Evolutionary conservation across 1,140 invertebrate species (phyloP).

Genomic region (Macrotrachela quadricornifera): DNA sequence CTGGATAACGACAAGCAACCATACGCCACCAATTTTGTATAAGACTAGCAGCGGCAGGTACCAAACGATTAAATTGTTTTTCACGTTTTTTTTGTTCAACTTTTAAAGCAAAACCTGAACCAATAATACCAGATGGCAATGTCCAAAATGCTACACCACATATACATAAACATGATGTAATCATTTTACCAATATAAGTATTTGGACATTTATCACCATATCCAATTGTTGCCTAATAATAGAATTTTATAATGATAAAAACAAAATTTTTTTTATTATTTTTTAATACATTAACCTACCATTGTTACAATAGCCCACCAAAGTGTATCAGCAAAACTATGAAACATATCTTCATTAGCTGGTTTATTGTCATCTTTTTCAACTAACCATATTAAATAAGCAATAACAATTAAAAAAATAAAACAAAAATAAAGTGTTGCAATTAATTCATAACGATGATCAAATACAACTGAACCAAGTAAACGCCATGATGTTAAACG

Average conservation of each 20-base stretch:
- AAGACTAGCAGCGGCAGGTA: constrained; percentile 5
- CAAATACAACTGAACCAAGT: neutral
- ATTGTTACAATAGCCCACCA: constrained; percentile 8
- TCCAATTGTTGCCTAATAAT: no score
- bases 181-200: no score
- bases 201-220: no score
- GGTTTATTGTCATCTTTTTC: no score
- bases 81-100: constrained; percentile 4
- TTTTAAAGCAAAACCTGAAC: constrained; percentile 7
- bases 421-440: constrained; percentile 4
- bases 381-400: neutral
- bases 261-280: no score
- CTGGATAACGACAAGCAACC: no score
- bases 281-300: no score
- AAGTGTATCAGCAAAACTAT: constrained; percentile 3
- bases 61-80: constrained; percentile 3
- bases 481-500: constrained; percentile 3
- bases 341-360: neutral
- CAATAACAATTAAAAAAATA: constrained; percentile 2
- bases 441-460: constrained; percentile 5
- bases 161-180: no score
- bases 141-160: constrained; percentile 32
- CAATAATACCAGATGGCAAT: constrained; percentile 35
- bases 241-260: no score
- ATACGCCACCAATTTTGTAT: constrained; percentile 9